Evolutionary conservation across 2,888 invertebrate species (phyloP), one percentile per base, ranked within the genome.

Genomic region (Linnaemya vulpina): DNA sequence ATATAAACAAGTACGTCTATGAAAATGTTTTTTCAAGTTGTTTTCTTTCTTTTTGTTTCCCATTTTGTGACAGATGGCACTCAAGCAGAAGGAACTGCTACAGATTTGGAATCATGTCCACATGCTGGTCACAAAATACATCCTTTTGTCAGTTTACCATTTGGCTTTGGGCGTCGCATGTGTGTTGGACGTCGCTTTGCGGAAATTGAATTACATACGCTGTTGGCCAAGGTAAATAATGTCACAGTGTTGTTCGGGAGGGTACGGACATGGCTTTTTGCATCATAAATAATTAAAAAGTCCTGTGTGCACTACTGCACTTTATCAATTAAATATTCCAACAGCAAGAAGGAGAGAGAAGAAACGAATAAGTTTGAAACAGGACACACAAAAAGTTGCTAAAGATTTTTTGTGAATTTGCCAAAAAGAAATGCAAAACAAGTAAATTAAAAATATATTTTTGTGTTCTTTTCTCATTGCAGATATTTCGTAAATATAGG

Each of bases 101-200:
- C 62, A 86, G 84, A 58, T 81, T 53, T 78, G 38, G 67, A 62
- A 40, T 49, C 84, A 71, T 92, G 92, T 86, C 92, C 92, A 76
- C 90, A 92, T 89, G 89, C 91, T 75, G 90, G 89, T 77, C 92
- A 94, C 89, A 94, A 94, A 93, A 95, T 95, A 80, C 96, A 96
- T 92, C 96, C 96, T 38, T 96, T 95, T 90, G 95, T 95, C 0
- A 95, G 95, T 71, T 93, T 96, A 84, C 96, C 96, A 13, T 96
- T 96, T 92, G 96, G 96, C 9, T 96, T 95, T 90, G 96, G 96
- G 1, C 93, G 96, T 78, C 93, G 96, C 87, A 96, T 96, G 93
- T 96, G 96, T 91, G 93, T 96, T 88, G 97, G 97, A 67, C 94
- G 96, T 88, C 93, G 97, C 89, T 96, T 97, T 91, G 96, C 97